phyloP scores from a whole-genome alignment of 1,140 invertebrate genomes.

The Drosophila yakuba region DNA sequence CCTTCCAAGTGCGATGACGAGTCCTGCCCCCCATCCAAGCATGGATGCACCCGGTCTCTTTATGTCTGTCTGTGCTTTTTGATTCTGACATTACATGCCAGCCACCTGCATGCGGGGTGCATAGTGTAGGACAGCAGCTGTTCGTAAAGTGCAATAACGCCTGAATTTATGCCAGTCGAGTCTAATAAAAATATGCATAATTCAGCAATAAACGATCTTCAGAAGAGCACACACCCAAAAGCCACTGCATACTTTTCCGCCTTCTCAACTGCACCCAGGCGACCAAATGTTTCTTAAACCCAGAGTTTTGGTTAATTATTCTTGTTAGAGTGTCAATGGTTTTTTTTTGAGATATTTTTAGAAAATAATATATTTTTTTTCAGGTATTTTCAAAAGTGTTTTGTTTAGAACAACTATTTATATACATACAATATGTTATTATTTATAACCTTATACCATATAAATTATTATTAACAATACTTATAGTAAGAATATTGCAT shows the following conservation, averaged over 20 bases:
- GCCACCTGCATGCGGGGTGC: slow-evolving; percentile 47
- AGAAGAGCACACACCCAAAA: slow-evolving; percentile 50
- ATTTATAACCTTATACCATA: no score
- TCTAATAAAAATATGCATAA: slow-evolving; percentile 83
- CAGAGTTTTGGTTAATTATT: neutral
- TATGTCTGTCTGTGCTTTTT: slow-evolving; percentile 43
- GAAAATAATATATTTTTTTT: no score
- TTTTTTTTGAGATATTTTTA: no score
- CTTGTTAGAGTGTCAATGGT: no score
- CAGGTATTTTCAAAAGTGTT: neutral
- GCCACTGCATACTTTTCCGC: slow-evolving; percentile 32
- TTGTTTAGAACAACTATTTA: no score
- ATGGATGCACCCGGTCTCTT: slow-evolving; percentile 2
- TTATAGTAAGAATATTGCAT: no score
- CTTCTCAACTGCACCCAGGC: slow-evolving; percentile 53
- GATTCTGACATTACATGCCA: slow-evolving; percentile 39
- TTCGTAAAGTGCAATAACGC: slow-evolving; percentile 82
- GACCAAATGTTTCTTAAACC: slow-evolving; percentile 40
- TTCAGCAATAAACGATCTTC: slow-evolving; percentile 81
- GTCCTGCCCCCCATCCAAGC: neutral
- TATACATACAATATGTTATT: no score
- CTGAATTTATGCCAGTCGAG: slow-evolving; percentile 80
- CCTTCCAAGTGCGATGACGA: slow-evolving; percentile 53
- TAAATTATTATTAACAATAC: no score
- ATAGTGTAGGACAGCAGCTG: slow-evolving; percentile 59